Base-by-base conservation (phyloP, 1,140 invertebrate genomes). In the Ips nitidus region DNA sequence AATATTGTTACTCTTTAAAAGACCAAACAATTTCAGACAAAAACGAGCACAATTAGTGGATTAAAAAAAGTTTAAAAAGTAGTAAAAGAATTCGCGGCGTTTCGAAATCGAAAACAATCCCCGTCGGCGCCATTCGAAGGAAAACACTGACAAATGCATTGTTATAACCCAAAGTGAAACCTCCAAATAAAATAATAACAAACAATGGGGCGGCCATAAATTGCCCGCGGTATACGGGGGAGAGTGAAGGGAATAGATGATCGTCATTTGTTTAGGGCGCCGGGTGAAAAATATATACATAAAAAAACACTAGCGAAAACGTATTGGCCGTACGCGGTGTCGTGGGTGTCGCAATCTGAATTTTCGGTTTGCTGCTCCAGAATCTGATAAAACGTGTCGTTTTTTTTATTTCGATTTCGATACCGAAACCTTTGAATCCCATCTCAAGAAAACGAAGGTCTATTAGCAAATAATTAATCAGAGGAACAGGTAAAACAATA, bases 171-270 rank as follows among this genome's bases (percentile, higher is more conserved):
- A 52, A 47, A 47, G 45, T 62, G 45, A 62, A 62, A 62, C 60
- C 38, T 50, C 60, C 38, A 47, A 62, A 62, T 62, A 62, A 62
- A 62, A 62, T 62, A 62, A 62, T 62, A 62, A 62, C 60, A 62
- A 62, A 62, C 60, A 62, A 62, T 62, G 60, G 40, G 45, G 43
- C 36, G 45, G 42, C 39, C 60, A 39, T 62, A 62, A 62, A 62
- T 62, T 62, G 42, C 45, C 6, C 22, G 22, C 36, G 43, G 50
- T 22, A 59, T 62, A 52, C 60, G 60, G 42, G 60, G 45, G 41
- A 45, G 60, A 41, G 36, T 62, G 60, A 62, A 47, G 36, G 60
- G 45, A 8, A 62, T 36, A 39, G 45, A 62, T 62, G 45, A 52
- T 37, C 42, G 5, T 62, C 60, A 62, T 62, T 62, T 62, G 60